These are phyloP conservation scores for Diloba caeruleocephala DNA, from an alignment of 2,888 invertebrate species.

Conservation along the genomic window DNA sequence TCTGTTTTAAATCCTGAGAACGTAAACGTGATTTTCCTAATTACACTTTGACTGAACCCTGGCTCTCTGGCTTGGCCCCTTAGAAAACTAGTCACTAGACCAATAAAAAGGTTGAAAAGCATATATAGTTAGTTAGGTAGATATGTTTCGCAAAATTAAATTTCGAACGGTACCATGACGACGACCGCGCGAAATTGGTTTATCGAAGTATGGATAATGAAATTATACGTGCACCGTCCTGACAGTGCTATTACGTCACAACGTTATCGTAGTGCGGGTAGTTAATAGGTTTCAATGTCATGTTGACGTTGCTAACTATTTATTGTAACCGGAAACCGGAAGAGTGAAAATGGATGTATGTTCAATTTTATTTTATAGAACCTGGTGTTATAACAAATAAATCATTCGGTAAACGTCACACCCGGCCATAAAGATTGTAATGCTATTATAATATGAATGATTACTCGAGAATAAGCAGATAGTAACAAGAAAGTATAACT, in stretches of 20 bases:
- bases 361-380: too few relatives aligned
- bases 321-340: constrained; percentile 22
- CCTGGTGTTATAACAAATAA: too few relatives aligned
- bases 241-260: constrained; percentile 19
- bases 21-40: background rate
- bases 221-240: constrained; percentile 28
- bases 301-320: constrained; percentile 11
- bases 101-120: too few relatives aligned
- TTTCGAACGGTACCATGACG: constrained; percentile 21
- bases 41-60: too few relatives aligned
- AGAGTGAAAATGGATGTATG: constrained; percentile 30
- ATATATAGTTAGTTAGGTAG: background rate
- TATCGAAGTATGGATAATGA: constrained; percentile 20
- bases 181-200: constrained; percentile 37
- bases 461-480: too few relatives aligned
- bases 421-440: too few relatives aligned
- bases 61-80: too few relatives aligned
- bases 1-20: background rate
- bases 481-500: too few relatives aligned
- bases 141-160: constrained; percentile 21
- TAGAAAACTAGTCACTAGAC: too few relatives aligned
- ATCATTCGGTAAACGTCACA: too few relatives aligned
- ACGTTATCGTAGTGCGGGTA: background rate
- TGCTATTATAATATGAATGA: too few relatives aligned
- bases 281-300: constrained; percentile 26